These are phyloP conservation scores for Phalanger gymnotis DNA, from an alignment of 2,797 vertebrate genomes.

Conservation along the genomic window DNA sequence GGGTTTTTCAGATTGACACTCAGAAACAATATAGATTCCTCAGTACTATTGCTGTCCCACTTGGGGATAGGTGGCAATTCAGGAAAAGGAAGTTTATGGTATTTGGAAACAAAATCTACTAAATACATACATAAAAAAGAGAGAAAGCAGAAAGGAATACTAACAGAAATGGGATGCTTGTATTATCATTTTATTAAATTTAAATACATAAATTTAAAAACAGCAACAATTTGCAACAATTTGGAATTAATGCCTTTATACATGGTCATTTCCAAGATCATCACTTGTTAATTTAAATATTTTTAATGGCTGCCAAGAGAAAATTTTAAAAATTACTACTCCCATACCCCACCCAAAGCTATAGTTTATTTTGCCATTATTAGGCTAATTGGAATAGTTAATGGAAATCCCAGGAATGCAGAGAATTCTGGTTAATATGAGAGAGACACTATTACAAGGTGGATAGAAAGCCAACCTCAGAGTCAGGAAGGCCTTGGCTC, in stretches of 20 bases:
- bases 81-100: too few relatives aligned
- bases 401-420: not conserved
- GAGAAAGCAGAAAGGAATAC: not conserved
- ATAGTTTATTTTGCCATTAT: not conserved
- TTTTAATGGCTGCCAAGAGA: not conserved
- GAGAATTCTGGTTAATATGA: not conserved
- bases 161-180: not conserved
- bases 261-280: not conserved
- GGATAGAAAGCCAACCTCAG: not conserved
- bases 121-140: too few relatives aligned
- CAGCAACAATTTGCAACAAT: not conserved
- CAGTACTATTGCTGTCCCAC: too few relatives aligned
- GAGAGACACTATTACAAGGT: not conserved
- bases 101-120: too few relatives aligned
- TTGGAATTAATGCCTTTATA: not conserved
- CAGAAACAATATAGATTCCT: too few relatives aligned
- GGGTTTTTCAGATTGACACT: too few relatives aligned
- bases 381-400: not conserved
- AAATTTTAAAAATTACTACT: not conserved
- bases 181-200: not conserved
- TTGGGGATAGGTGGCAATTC: too few relatives aligned
- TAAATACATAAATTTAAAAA: not conserved
- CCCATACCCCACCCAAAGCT: not conserved
- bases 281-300: not conserved
- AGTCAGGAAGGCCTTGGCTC: not conserved